A percentile compares a stretch with the other conserved stretches of the same genome.
Conservation (phyloP, 2,888 invertebrate genomes). For the Drosophila anomelani region DNA sequence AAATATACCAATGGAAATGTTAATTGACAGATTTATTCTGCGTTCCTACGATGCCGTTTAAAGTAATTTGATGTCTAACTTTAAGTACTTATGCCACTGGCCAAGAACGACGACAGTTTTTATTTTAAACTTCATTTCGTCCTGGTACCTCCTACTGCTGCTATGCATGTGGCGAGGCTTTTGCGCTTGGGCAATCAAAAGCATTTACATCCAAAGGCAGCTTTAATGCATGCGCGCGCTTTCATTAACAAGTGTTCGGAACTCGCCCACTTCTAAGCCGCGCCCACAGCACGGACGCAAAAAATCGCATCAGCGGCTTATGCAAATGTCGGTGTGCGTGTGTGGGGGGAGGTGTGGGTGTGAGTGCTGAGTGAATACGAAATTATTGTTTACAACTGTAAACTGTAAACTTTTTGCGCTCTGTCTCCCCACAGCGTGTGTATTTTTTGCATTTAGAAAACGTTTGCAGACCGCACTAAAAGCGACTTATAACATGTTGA, state of each 20-base stretch:
- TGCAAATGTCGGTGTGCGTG: conserved; percentile 64
- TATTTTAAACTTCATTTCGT: conserved; percentile 26
- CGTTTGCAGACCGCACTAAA: conserved; percentile 79
- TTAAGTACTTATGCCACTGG: conserved; percentile 60
- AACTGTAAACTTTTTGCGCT: conserved; percentile 71
- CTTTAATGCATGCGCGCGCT: conserved; percentile 80
- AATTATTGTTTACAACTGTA: conserved; percentile 80
- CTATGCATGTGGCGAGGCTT: conserved; percentile 67
- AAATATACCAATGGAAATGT: conserved; percentile 53
- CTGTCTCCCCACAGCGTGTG: conserved; percentile 9
- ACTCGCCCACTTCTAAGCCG: conserved; percentile 74
- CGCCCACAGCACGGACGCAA: conserved; percentile 58
- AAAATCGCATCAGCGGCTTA: conserved; percentile 80
- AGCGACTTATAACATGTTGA: conserved; percentile 81
- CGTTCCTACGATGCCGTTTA: conserved; percentile 16
- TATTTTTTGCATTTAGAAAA: conserved; percentile 64
- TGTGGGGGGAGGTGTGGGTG: conserved; percentile 52
- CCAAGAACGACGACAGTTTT: conserved; percentile 15
- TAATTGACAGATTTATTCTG: conserved; percentile 76
- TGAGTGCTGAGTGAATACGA: conserved; percentile 79
- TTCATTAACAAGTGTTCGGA: conserved; percentile 68
- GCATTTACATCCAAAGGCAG: conserved; percentile 69
- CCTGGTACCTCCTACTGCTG: conserved; percentile 5
- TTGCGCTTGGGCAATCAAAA: conserved; percentile 77
- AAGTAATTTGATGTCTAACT: conserved; percentile 50